These are phyloP conservation scores for Linyphia triangularis DNA, from an alignment of 2,888 invertebrate species.

Conservation along the genomic window DNA sequence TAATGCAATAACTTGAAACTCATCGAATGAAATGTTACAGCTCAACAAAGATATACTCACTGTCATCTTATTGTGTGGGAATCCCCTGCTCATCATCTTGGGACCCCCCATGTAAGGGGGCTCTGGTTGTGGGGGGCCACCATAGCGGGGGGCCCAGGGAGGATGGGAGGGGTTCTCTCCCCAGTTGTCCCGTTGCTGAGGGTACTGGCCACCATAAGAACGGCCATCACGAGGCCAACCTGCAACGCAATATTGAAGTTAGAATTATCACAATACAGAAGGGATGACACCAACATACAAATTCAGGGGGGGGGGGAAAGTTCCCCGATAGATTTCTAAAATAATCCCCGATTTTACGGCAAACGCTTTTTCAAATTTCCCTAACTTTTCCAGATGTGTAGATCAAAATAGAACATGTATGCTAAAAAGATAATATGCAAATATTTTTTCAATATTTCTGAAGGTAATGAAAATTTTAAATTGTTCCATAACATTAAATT, in stretches of 20 bases:
- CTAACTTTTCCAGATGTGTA: too few species aligned
- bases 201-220: conserved; percentile 64
- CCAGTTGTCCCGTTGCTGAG: conserved; percentile 70
- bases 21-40: not conserved
- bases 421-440: too few species aligned
- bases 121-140: conserved; percentile 39
- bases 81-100: conserved; percentile 65
- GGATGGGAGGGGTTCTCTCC: conserved; percentile 56
- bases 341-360: too few species aligned
- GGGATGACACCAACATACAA: too few species aligned
- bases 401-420: too few species aligned
- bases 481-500: too few species aligned
- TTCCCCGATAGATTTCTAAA: too few species aligned
- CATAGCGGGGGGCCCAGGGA: conserved; percentile 33
- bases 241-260: not conserved
- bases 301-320: too few species aligned
- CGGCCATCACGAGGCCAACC: conserved; percentile 73
- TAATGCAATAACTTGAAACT: not conserved
- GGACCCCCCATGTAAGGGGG: conserved; percentile 63
- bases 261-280: not conserved
- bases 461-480: too few species aligned
- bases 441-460: too few species aligned
- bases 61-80: conserved; percentile 66
- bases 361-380: too few species aligned
- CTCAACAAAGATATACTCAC: conserved; percentile 16